Conservation (phyloP, 2,888 invertebrate genomes). For the Pherbina coryleti region DNA sequence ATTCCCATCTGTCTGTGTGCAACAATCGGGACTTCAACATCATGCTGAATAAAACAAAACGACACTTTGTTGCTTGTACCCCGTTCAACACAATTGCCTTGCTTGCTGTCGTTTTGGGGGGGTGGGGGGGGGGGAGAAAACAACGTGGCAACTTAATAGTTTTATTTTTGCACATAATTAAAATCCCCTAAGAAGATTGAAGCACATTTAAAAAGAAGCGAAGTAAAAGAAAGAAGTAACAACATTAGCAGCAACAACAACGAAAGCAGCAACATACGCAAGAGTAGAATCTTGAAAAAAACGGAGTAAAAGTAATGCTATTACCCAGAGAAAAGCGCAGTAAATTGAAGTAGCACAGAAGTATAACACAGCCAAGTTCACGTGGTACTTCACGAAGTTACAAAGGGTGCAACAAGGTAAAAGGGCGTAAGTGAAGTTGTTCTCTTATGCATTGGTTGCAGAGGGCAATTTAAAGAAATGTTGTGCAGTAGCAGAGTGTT, state of each 20-base stretch:
- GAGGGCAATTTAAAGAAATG: no score
- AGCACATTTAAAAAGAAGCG: not conserved
- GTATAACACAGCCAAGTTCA: constrained; percentile 9
- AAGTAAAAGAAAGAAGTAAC: not conserved
- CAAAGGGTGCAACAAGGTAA: not conserved
- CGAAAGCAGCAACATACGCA: constrained; percentile 1
- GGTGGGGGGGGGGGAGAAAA: no score
- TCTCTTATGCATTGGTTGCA: no score
- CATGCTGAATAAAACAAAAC: not conserved
- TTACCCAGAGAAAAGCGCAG: not conserved
- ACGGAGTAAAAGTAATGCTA: not conserved
- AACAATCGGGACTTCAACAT: not conserved
- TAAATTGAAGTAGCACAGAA: not conserved
- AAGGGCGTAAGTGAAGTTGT: not conserved
- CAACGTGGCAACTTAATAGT: constrained; percentile 20
- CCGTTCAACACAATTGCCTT: not conserved
- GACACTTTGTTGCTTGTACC: constrained; percentile 2
- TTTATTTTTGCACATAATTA: constrained; percentile 30
- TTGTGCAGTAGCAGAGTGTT: no score
- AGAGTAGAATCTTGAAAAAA: not conserved
- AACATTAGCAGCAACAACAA: not conserved
- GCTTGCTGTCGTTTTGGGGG: not conserved
- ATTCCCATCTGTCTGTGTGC: not conserved
- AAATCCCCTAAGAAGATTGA: constrained; percentile 28
- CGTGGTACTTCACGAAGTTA: not conserved